Evolutionary conservation across 2,888 invertebrate species (phyloP).

Genomic region (Balanococcus diminutus): DNA sequence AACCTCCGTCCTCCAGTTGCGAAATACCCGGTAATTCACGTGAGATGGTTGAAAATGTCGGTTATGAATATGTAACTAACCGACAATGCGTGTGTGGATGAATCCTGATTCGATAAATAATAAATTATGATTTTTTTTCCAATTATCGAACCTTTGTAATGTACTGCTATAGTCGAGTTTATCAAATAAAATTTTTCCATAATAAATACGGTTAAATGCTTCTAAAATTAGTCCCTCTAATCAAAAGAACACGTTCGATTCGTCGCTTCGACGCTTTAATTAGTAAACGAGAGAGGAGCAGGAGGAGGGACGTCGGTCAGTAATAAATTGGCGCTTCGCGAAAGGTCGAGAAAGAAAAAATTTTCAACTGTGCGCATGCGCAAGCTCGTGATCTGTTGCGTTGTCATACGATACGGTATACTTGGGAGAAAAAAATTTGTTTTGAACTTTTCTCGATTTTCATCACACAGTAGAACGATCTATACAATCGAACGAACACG

Average conservation of each 20-base stretch:
- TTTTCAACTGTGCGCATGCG: not conserved
- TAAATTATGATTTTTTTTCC: too few relatives aligned
- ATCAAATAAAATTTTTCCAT: not conserved
- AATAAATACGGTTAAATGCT: not conserved
- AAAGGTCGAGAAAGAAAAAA: constrained; percentile 17
- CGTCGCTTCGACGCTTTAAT: not conserved
- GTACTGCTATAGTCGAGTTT: too few relatives aligned
- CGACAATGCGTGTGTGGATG: too few relatives aligned
- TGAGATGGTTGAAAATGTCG: too few relatives aligned
- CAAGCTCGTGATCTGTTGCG: not conserved
- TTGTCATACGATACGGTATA: not conserved
- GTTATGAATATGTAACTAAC: too few relatives aligned
- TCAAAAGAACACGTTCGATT: not conserved
- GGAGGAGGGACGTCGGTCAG: too few relatives aligned
- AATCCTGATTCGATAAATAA: too few relatives aligned
- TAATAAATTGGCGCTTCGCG: not conserved
- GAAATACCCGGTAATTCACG: not conserved
- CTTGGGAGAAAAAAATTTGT: not conserved
- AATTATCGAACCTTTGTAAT: too few relatives aligned
- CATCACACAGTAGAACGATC: not conserved
- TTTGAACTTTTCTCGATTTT: not conserved
- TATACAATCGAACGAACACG: not conserved
- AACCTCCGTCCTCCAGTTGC: not conserved
- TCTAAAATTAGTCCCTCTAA: not conserved
- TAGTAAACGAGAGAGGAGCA: not conserved